Conservation (phyloP, 2,113 vertebrate genomes). For the Pachycephala philippinensis region DNA sequence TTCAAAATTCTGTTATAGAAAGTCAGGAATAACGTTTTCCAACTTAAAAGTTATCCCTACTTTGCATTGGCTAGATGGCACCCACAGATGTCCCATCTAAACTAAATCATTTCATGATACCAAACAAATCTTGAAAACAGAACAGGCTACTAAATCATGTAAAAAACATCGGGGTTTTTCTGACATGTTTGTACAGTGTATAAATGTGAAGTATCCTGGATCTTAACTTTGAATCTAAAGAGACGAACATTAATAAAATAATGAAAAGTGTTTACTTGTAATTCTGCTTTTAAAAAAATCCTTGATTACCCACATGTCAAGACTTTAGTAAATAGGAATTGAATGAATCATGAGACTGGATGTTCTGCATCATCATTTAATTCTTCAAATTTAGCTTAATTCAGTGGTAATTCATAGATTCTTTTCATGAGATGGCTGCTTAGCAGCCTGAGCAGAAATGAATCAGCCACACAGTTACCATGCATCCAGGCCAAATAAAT, state of each 20-base stretch:
- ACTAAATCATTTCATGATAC: background rate
- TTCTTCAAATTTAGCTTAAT: background rate
- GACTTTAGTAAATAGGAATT: background rate
- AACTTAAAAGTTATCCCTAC: background rate
- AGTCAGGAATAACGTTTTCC: background rate
- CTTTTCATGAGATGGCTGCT: background rate
- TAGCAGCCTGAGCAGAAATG: background rate
- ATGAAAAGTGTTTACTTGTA: background rate
- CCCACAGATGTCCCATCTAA: background rate
- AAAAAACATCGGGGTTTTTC: accelerated
- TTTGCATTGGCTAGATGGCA: background rate
- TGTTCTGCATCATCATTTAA: background rate
- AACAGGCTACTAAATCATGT: background rate
- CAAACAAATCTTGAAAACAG: background rate
- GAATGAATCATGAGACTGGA: background rate
- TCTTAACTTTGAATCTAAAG: background rate
- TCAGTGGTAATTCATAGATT: background rate
- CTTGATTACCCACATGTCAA: background rate
- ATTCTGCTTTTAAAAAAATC: background rate
- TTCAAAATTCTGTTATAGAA: background rate
- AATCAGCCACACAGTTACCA: background rate
- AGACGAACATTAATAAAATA: background rate
- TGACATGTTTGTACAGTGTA: background rate
- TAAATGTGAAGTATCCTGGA: background rate
- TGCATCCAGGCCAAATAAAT: background rate